phyloP scores from a whole-genome alignment of 2,888 invertebrate species.

The Nomada hirtipes region DNA sequence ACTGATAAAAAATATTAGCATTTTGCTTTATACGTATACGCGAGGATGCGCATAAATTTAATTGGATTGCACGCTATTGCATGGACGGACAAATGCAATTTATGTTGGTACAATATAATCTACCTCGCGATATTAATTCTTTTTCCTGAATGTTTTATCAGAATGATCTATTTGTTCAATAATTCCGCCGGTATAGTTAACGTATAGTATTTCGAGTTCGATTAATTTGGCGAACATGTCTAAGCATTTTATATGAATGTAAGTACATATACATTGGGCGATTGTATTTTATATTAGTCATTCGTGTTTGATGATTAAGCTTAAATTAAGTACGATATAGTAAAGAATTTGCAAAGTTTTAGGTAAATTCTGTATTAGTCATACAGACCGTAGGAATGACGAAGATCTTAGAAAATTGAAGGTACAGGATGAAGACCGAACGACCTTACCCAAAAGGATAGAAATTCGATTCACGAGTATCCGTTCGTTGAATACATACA shows the following conservation, averaged over 20 bases:
- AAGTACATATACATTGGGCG: neutral
- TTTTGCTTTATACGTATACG: neutral
- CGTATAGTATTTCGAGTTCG: neutral
- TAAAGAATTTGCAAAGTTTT: neutral
- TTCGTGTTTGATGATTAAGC: neutral
- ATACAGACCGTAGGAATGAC: slow-evolving; percentile 10
- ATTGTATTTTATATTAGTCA: neutral
- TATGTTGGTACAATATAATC: neutral
- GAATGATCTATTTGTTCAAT: neutral
- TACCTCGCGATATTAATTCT: neutral
- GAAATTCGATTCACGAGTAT: slow-evolving; percentile 24
- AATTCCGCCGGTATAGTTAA: neutral
- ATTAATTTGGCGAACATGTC: neutral
- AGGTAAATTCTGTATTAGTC: neutral
- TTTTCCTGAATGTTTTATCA: neutral
- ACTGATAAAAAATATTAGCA: slow-evolving; percentile 16
- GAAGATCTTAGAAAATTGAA: slow-evolving; percentile 15
- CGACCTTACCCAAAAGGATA: slow-evolving; percentile 20
- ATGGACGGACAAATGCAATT: neutral
- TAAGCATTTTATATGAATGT: neutral
- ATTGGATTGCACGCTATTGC: neutral
- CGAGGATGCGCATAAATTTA: slow-evolving; percentile 1
- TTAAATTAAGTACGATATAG: neutral
- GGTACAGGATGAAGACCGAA: slow-evolving; percentile 15
- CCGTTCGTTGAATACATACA: slow-evolving; percentile 21